Evolutionary conservation across 2,888 invertebrate species (phyloP).

Genomic region (Euplagia quadripunctaria): DNA sequence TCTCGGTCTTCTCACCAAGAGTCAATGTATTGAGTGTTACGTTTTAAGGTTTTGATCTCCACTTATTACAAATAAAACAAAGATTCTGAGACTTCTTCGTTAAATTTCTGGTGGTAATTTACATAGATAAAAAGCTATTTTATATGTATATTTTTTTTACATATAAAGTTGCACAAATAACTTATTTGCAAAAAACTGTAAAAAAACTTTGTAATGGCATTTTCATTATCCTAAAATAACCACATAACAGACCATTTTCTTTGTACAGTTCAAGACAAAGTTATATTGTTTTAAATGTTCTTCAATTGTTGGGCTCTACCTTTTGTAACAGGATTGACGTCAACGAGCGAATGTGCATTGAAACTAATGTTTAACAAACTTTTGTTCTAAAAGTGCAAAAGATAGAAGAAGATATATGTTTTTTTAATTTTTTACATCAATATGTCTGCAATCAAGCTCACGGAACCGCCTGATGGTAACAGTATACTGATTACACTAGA

Average conservation of each 20-base stretch:
- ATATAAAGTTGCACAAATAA: background rate
- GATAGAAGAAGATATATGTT: background rate
- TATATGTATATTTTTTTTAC: background rate
- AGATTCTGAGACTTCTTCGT: no score
- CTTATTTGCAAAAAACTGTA: background rate
- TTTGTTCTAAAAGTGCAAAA: background rate
- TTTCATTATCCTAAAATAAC: background rate
- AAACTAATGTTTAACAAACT: background rate
- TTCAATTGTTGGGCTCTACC: background rate
- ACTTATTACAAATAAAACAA: no score
- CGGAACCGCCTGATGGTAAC: no score
- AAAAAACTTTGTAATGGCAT: background rate
- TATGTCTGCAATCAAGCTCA: no score
- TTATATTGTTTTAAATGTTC: background rate
- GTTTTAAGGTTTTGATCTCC: no score
- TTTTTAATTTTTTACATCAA: background rate
- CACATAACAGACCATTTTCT: background rate
- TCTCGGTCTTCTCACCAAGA: no score
- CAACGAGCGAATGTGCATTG: background rate
- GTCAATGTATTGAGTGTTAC: no score
- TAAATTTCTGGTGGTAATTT: no score
- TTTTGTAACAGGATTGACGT: background rate
- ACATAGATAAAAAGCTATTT: no score
- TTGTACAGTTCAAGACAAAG: conserved; percentile 2
- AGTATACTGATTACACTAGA: no score